These are phyloP conservation scores for Spinibarbus caldwelli DNA, from an alignment of 2,797 vertebrate genomes.

Conservation along the genomic window DNA sequence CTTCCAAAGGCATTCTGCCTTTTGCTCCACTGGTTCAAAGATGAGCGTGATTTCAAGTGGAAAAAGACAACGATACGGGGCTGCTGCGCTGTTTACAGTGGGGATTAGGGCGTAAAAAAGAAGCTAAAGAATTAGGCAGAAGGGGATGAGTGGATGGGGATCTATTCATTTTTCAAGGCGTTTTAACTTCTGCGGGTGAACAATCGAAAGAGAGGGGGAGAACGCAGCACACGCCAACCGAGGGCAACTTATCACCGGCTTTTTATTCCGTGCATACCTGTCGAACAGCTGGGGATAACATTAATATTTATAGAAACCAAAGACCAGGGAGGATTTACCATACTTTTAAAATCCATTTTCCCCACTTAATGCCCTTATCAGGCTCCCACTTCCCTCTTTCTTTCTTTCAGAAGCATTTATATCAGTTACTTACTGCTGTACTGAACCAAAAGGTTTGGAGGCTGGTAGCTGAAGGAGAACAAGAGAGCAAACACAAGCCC, in stretches of 20 bases:
- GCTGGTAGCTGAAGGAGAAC: conserved; percentile 1
- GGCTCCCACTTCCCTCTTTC: conserved; percentile 43
- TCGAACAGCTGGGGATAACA: conserved; percentile 56
- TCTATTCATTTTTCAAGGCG: conserved; percentile 21
- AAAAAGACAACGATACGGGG: conserved; percentile 28
- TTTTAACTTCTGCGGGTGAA: conserved; percentile 16
- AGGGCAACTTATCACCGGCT: conserved; percentile 54
- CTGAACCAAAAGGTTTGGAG: conserved; percentile 9
- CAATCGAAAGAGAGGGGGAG: conserved; percentile 4
- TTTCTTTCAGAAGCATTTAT: conserved; percentile 30
- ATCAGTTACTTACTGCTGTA: conserved; percentile 33
- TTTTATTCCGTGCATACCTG: conserved; percentile 62
- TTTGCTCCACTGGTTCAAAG: conserved; percentile 29
- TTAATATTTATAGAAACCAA: conserved; percentile 67
- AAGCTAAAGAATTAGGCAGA: conserved; percentile 41
- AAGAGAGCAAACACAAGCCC: background rate
- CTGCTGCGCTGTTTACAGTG: conserved; percentile 42
- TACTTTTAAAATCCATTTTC: conserved; percentile 64
- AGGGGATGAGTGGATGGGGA: conserved; percentile 42
- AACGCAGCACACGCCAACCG: background rate
- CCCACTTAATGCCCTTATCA: conserved; percentile 65
- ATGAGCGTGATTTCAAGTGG: conserved; percentile 28
- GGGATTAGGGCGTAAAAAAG: conserved; percentile 33
- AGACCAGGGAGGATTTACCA: conserved; percentile 56
- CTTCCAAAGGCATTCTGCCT: background rate